These are phyloP conservation scores for Acanthornis magna DNA, from an alignment of 2,797 vertebrate species.

Conservation along the genomic window DNA sequence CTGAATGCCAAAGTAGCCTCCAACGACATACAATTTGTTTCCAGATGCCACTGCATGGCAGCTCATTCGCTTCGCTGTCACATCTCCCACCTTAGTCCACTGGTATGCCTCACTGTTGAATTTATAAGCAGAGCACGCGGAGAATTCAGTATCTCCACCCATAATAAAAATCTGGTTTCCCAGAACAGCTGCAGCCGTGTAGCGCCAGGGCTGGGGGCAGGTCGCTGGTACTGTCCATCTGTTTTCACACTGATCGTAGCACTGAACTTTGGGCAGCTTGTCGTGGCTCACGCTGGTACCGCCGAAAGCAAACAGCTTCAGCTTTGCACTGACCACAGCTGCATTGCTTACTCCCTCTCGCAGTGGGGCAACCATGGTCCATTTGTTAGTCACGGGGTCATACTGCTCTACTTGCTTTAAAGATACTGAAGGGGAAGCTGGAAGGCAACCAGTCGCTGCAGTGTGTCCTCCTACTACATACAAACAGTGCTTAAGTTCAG, in stretches of 20 bases:
- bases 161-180: conserved; percentile 99
- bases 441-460: conserved; percentile 92
- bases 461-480: conserved; percentile 97
- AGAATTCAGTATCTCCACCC: conserved; percentile 98
- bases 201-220: conserved; percentile 98
- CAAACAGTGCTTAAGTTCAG: conserved; percentile 94
- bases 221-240: conserved; percentile 95
- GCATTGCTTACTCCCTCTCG: conserved; percentile 97
- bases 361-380: conserved; percentile 97
- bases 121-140: conserved; percentile 95
- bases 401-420: conserved; percentile 98
- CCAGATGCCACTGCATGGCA: conserved; percentile 98
- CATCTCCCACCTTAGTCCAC: conserved; percentile 99
- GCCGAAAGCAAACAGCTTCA: conserved; percentile 96
- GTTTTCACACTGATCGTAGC: conserved; percentile 96
- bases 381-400: conserved; percentile 93
- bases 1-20: conserved; percentile 98
- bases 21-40: conserved; percentile 97
- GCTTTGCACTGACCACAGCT: conserved; percentile 95
- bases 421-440: conserved; percentile 95
- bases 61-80: conserved; percentile 98
- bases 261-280: conserved; percentile 98
- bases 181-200: conserved; percentile 95
- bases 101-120: conserved; percentile 97
- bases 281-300: conserved; percentile 96